phyloP scores from a whole-genome alignment of 1,140 invertebrate genomes.

The Paracyclopina nana region DNA sequence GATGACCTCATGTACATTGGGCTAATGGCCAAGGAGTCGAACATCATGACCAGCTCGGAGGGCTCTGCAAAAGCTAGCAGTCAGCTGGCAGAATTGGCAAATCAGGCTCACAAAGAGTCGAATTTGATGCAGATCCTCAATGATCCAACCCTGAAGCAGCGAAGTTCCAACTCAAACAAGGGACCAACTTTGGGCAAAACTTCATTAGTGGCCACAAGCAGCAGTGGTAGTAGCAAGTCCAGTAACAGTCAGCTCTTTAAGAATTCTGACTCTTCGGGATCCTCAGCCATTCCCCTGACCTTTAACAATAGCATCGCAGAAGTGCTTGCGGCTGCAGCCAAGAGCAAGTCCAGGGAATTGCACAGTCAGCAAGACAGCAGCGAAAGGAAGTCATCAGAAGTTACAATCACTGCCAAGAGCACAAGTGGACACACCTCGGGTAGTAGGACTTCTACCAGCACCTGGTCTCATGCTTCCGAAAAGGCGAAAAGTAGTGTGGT shows the following conservation, averaged over 20 bases:
- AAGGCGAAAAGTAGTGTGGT: not conserved
- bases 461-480: not conserved
- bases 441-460: not conserved
- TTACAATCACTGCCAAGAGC: not conserved
- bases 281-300: conserved; percentile 12
- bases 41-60: conserved; percentile 4
- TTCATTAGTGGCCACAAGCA: not conserved
- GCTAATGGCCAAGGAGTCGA: conserved; percentile 4
- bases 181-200: not conserved
- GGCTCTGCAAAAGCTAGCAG: not conserved
- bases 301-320: conserved; percentile 17
- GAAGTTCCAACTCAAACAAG: not conserved
- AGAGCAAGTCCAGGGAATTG: not conserved
- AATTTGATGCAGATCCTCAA: conserved; percentile 1
- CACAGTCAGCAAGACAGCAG: not conserved
- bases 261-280: not conserved
- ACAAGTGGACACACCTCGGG: not conserved
- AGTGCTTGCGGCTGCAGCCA: conserved; percentile 11
- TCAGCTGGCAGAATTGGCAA: too few relatives aligned
- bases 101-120: not conserved
- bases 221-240: not conserved
- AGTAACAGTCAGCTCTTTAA: conserved; percentile 13
- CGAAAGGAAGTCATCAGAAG: not conserved
- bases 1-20: conserved; percentile 14
- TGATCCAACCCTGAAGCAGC: not conserved